Evolutionary conservation across 2,113 vertebrate genomes (phyloP).

Genomic region (Gyps fulvus): DNA sequence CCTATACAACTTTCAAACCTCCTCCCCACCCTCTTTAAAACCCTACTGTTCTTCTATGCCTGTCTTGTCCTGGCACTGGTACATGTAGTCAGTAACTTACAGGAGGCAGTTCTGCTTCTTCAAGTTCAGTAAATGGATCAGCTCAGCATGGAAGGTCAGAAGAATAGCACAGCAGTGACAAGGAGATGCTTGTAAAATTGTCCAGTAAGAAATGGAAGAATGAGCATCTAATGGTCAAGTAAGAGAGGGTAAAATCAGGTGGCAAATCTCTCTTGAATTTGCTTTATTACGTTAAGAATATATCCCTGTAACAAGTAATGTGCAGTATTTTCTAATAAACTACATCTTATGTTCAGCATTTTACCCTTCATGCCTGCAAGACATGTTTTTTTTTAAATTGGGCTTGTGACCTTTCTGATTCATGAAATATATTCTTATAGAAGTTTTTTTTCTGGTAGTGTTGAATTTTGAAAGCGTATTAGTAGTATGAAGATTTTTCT

Average conservation of each 20-base stretch:
- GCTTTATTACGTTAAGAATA: neutral
- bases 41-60: neutral
- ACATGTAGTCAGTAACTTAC: neutral
- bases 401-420: constrained; percentile 24
- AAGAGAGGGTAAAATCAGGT: neutral
- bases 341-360: neutral
- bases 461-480: neutral
- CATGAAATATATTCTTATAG: neutral
- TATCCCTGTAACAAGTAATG: neutral
- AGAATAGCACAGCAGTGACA: neutral
- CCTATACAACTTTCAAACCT: neutral
- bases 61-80: neutral
- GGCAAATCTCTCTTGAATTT: neutral
- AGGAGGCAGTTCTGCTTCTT: neutral
- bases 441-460: neutral
- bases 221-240: neutral
- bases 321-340: neutral
- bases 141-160: neutral
- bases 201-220: neutral
- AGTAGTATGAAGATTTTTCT: neutral
- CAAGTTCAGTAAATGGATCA: neutral
- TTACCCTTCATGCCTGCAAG: neutral
- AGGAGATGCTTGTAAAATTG: constrained; percentile 13
- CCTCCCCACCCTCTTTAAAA: neutral
- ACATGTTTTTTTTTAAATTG: neutral